These are phyloP conservation scores for Drosophila picticornis DNA, from an alignment of 2,888 invertebrate genomes.

Conservation along the genomic window DNA sequence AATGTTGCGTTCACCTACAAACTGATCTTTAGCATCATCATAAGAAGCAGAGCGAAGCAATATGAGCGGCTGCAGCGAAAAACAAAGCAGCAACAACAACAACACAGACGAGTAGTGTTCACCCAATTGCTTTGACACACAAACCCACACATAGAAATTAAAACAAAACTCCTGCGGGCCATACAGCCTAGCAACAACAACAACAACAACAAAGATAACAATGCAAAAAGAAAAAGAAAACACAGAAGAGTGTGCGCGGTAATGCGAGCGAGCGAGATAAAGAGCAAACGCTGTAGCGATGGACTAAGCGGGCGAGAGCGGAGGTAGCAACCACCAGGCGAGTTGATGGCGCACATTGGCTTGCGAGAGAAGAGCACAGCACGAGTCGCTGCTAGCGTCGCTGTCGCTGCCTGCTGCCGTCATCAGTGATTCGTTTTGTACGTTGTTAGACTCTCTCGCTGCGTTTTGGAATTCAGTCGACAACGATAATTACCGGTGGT, in stretches of 20 bases:
- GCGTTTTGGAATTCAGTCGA: slow-evolving; percentile 84
- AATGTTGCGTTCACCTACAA: slow-evolving; percentile 22
- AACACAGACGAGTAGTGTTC: slow-evolving; percentile 36
- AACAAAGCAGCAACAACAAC: neutral
- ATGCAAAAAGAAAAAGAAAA: slow-evolving; percentile 16
- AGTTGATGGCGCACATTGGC: slow-evolving; percentile 3
- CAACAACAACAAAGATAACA: slow-evolving; percentile 29
- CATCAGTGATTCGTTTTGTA: slow-evolving; percentile 76
- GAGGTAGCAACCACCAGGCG: slow-evolving; percentile 51
- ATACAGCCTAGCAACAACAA: slow-evolving; percentile 26
- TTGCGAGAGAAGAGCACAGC: slow-evolving; percentile 59
- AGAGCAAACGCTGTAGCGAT: slow-evolving; percentile 22
- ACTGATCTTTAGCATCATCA: slow-evolving; percentile 22
- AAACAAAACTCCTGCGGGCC: slow-evolving; percentile 75
- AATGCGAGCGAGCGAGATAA: slow-evolving; percentile 53
- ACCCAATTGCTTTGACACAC: slow-evolving; percentile 80
- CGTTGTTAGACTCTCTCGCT: slow-evolving; percentile 82
- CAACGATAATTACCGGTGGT: slow-evolving; percentile 85
- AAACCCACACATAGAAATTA: slow-evolving; percentile 78
- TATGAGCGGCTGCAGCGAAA: slow-evolving; percentile 13
- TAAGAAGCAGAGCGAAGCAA: slow-evolving; percentile 25
- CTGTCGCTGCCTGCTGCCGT: slow-evolving; percentile 54
- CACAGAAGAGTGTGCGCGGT: slow-evolving; percentile 6
- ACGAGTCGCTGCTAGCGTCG: slow-evolving; percentile 49
- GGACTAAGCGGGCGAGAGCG: slow-evolving; percentile 34